Conservation (phyloP, 2,797 vertebrate species). For the Notamacropus eugenii region DNA sequence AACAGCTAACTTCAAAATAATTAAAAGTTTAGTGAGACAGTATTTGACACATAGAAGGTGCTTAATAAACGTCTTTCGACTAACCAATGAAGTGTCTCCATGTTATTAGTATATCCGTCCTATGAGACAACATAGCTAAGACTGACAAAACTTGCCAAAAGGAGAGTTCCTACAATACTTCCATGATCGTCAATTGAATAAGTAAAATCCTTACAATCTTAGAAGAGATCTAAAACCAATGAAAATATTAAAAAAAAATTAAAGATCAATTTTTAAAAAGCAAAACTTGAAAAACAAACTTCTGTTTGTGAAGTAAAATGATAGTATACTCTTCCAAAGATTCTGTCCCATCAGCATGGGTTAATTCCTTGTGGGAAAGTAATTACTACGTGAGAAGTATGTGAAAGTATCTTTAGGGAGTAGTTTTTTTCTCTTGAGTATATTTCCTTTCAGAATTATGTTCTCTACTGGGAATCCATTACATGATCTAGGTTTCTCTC, state of each 20-base stretch:
- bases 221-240: not conserved
- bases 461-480: constrained; percentile 69
- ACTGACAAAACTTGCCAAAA: not conserved
- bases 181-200: not conserved
- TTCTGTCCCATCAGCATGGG: constrained; percentile 2
- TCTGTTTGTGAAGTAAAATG: accelerated
- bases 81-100: not conserved
- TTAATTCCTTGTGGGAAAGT: constrained; percentile 71
- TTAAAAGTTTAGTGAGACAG: not conserved
- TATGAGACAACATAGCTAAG: not conserved
- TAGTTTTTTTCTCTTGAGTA: constrained; percentile 45
- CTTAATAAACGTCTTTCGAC: not conserved
- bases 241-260: not conserved
- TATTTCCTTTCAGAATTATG: constrained; percentile 61
- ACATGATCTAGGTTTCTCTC: constrained; percentile 64
- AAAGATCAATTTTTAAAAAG: not conserved
- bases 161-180: not conserved
- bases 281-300: not conserved
- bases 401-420: constrained; percentile 66
- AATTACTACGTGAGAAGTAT: constrained; percentile 75
- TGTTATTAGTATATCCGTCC: not conserved
- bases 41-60: not conserved
- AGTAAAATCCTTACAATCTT: not conserved
- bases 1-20: not conserved
- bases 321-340: not conserved